Base-by-base conservation (phyloP, 2,797 vertebrate species). In the Danio albolineatus region DNA sequence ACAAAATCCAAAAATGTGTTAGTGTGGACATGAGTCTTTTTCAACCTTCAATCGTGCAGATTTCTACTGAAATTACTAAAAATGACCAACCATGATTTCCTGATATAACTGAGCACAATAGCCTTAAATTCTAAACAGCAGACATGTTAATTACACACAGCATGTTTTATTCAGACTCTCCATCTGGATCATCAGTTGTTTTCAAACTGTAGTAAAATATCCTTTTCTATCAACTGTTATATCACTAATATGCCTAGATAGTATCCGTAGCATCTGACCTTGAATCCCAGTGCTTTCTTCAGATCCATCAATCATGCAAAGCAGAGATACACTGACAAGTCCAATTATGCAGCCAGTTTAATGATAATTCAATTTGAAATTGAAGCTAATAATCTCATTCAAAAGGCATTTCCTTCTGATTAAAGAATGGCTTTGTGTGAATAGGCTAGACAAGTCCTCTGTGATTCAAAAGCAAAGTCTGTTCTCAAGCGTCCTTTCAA, bases 361-460 rank as follows among this genome's bases (percentile, higher is more conserved):
- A 60, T 66, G 67, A 56, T 78, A 80, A 85, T 88, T 81, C 80
- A 79, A 59, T 82, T 66, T 78, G 38, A 83, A 72, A 43, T 39
- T 61, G 44, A 38, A 71, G 51, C 70, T 77, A 82, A 83, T 41
- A 53, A 76, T 62, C 39, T 41, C 62, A 56, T 56, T 77, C 36
- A 41, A 81, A 70, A 48, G 51, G 61, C 43, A 41, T 69, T 84
- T 76, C 10, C 7, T 54, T 19, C 43, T 77, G 61, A 82, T 76
- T 70, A 67, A 64, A 75, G 44, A 69, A 71, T 19, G 28, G 14
- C 48, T 8, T 16, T 79, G 49, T 80, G 53, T 48, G 64, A 83
- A 85, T 73, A 53, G 71, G 61, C 73, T 54, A 16, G 12, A 65
- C 48, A 28, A 61, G 69, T 56, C 64, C 69, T 62, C 4, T 49